phyloP scores from a whole-genome alignment of 2,888 invertebrate genomes.

The Chaitophorus viminalis region DNA sequence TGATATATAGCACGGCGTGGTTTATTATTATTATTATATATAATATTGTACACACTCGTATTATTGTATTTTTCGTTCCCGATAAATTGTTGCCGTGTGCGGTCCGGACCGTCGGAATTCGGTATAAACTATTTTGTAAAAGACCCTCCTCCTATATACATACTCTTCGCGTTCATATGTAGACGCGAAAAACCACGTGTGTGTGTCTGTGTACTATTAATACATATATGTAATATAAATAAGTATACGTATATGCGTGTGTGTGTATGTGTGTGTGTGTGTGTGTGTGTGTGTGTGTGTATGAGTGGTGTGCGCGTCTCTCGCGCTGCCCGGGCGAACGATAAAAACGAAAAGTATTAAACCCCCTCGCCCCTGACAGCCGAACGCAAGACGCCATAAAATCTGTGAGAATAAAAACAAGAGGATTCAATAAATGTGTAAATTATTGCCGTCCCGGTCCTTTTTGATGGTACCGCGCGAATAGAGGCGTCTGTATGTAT shows the following conservation, averaged over 20 bases:
- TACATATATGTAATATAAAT: too few species aligned
- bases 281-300: not conserved
- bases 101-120: constrained; percentile 37
- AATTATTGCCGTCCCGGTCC: constrained; percentile 47
- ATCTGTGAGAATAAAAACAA: constrained; percentile 56
- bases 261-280: not conserved
- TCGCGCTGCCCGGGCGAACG: constrained; percentile 26
- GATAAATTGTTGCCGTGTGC: constrained; percentile 31
- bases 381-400: constrained; percentile 49
- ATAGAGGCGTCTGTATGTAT: not conserved
- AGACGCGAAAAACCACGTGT: constrained; percentile 24
- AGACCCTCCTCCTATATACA: constrained; percentile 14
- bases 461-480: constrained; percentile 47
- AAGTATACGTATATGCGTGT: not conserved
- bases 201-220: not conserved
- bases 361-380: not conserved
- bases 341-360: constrained; percentile 38
- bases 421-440: constrained; percentile 56
- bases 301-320: not conserved
- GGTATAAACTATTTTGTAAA: constrained; percentile 25
- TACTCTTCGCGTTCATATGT: not conserved
- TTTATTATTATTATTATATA: not conserved
- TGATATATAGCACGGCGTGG: not conserved
- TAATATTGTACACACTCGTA: not conserved
- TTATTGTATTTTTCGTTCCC: constrained; percentile 27